A percentile compares a stretch with the other conserved stretches of the same genome.
phyloP scores from a whole-genome alignment of 2,797 vertebrate species.

The Paedocypris micromegethes region DNA sequence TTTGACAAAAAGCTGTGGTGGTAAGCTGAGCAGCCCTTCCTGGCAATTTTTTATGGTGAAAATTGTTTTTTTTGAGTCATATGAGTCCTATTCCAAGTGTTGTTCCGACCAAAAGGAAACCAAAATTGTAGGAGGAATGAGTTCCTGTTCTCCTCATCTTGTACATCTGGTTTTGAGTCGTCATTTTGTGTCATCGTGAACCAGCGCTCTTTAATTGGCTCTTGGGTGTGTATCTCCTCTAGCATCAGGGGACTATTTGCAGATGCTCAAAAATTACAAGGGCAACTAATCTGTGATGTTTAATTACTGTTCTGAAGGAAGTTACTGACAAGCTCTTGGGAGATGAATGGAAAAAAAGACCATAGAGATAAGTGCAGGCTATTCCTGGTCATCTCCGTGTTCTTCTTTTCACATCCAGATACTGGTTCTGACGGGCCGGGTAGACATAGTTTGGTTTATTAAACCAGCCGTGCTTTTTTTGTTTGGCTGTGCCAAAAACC shows the following conservation, averaged over 20 bases:
- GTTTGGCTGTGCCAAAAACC: no score
- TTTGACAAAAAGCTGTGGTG: background rate
- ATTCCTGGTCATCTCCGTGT: slow-evolving; percentile 34
- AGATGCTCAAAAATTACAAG: slow-evolving; percentile 53
- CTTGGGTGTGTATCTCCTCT: slow-evolving; percentile 41
- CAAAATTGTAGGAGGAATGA: slow-evolving; percentile 19
- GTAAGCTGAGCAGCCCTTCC: slow-evolving; percentile 1
- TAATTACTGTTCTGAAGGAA: slow-evolving; percentile 49
- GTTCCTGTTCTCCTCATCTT: background rate
- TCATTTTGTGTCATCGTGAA: slow-evolving; percentile 28
- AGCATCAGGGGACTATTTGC: slow-evolving; percentile 36
- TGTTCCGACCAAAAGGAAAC: slow-evolving; percentile 15
- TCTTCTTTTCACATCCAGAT: slow-evolving; percentile 29
- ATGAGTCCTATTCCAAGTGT: slow-evolving; percentile 24
- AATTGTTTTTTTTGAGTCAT: slow-evolving; percentile 15
- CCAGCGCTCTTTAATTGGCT: slow-evolving; percentile 41
- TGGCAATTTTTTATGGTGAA: slow-evolving; percentile 7
- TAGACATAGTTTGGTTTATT: no score
- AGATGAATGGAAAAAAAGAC: slow-evolving; percentile 23
- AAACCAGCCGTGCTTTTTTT: no score
- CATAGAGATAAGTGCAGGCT: slow-evolving; percentile 31
- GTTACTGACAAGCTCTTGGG: slow-evolving; percentile 46
- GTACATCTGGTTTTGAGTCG: slow-evolving; percentile 43
- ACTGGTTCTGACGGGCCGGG: no score
- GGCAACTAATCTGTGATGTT: slow-evolving; percentile 48